These are phyloP conservation scores for Tetramorium simillimum DNA, from an alignment of 1,140 invertebrate species.

Conservation along the genomic window DNA sequence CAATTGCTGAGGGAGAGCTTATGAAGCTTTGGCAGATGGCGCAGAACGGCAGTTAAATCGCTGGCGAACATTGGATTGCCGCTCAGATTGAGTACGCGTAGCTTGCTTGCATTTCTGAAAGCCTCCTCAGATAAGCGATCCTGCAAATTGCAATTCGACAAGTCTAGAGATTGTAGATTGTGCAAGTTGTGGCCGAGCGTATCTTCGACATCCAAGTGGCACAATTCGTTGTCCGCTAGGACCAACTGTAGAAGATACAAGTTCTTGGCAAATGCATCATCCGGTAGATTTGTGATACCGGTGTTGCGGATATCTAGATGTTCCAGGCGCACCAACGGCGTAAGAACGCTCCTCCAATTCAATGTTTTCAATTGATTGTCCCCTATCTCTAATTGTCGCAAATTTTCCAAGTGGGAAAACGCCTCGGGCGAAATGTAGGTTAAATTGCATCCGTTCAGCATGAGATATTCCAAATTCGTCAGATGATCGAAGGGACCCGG, in stretches of 20 bases:
- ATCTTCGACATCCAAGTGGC: slow-evolving; percentile 88
- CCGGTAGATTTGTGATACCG: slow-evolving; percentile 87
- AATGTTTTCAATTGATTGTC: slow-evolving; percentile 87
- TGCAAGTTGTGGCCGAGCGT: slow-evolving; percentile 89
- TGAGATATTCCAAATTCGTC: slow-evolving; percentile 88
- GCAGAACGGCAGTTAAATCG: slow-evolving; percentile 89
- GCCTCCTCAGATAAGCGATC: slow-evolving; percentile 89
- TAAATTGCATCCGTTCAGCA: slow-evolving; percentile 88
- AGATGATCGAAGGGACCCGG: slow-evolving; percentile 88
- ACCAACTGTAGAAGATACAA: slow-evolving; percentile 88
- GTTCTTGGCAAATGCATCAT: slow-evolving; percentile 89
- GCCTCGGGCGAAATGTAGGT: slow-evolving; percentile 86
- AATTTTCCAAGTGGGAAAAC: slow-evolving; percentile 87
- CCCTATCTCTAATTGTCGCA: slow-evolving; percentile 88
- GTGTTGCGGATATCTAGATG: slow-evolving; percentile 88
- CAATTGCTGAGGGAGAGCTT: slow-evolving; percentile 89
- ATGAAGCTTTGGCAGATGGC: slow-evolving; percentile 88
- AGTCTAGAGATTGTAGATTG: slow-evolving; percentile 89
- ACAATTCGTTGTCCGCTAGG: slow-evolving; percentile 89
- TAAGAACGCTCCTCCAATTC: slow-evolving; percentile 88
- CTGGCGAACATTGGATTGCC: slow-evolving; percentile 89
- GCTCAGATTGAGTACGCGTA: slow-evolving; percentile 88
- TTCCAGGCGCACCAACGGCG: slow-evolving; percentile 87
- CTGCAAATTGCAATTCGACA: slow-evolving; percentile 89
- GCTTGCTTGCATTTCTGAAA: slow-evolving; percentile 89